A percentile compares a stretch with the other conserved stretches of the same genome.
These are phyloP conservation scores for Eumaeus atala DNA, from an alignment of 1,140 invertebrate genomes.

Conservation along the genomic window DNA sequence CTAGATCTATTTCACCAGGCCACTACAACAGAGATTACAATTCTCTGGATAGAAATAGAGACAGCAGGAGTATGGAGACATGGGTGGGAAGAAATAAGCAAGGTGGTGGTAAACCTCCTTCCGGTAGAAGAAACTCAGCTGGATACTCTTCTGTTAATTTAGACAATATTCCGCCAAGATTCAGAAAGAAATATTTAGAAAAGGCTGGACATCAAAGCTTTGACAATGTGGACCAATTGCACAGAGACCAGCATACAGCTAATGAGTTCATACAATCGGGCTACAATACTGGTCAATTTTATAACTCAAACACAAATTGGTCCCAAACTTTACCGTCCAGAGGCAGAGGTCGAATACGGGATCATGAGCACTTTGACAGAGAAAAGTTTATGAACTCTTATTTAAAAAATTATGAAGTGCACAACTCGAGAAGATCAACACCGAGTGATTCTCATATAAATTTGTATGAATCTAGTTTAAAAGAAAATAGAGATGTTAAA, in stretches of 20 bases:
- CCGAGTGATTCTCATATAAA: conserved; percentile 61
- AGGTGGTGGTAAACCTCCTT: conserved; percentile 66
- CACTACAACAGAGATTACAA: conserved; percentile 46
- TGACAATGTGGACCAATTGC: conserved; percentile 57
- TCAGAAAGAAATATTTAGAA: conserved; percentile 71
- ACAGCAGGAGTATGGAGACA: conserved; percentile 72
- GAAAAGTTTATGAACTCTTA: conserved; percentile 63
- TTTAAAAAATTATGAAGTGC: conserved; percentile 60
- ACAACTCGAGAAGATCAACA: conserved; percentile 64
- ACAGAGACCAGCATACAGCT: conserved; percentile 41
- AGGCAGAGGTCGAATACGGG: conserved; percentile 61
- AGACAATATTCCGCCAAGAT: conserved; percentile 68
- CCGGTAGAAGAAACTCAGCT: conserved; percentile 66
- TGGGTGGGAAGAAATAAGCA: conserved; percentile 54
- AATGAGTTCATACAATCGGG: conserved; percentile 39
- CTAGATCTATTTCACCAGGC: conserved; percentile 62
- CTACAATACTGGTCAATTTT: conserved; percentile 40
- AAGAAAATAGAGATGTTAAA: conserved; percentile 35
- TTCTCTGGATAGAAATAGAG: conserved; percentile 54
- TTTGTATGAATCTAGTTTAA: conserved; percentile 51
- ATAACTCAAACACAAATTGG: conserved; percentile 52
- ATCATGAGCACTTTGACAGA: conserved; percentile 65
- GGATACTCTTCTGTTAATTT: conserved; percentile 60
- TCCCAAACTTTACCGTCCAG: conserved; percentile 68
- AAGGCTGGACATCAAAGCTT: conserved; percentile 61